phyloP scores from a whole-genome alignment of 2,888 invertebrate species.

The Willowsia nigromaculata region DNA sequence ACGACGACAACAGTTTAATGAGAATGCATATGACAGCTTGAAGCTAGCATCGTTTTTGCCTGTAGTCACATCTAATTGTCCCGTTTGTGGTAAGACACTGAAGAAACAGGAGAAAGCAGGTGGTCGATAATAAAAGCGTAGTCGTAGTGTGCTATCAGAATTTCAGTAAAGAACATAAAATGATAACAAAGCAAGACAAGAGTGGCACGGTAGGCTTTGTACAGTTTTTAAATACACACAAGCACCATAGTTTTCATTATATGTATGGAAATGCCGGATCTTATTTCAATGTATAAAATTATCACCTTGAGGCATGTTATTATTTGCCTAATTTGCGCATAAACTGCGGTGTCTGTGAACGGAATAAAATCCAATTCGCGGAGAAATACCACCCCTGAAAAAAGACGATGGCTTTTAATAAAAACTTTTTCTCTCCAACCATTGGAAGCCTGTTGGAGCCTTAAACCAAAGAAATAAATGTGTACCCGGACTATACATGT shows the following conservation, averaged over 20 bases:
- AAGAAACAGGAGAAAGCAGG: conserved; percentile 36
- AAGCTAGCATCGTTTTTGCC: background rate
- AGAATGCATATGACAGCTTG: conserved; percentile 1
- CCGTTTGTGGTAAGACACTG: conserved; percentile 5
- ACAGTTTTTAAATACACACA: background rate
- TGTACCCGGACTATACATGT: background rate
- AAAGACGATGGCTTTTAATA: background rate
- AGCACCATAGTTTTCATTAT: background rate
- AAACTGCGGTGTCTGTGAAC: background rate
- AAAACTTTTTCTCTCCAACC: background rate
- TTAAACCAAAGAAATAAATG: background rate
- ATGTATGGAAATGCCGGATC: conserved; percentile 15
- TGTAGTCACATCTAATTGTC: background rate
- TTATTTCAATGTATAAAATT: conserved; percentile 27
- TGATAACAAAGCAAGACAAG: too few relatives aligned
- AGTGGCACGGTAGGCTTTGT: too few relatives aligned
- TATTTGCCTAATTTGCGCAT: conserved; percentile 9
- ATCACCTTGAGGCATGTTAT: conserved; percentile 27
- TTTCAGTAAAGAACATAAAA: background rate
- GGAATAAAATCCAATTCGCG: background rate
- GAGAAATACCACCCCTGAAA: background rate
- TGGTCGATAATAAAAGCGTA: conserved; percentile 40
- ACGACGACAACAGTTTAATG: conserved; percentile 28
- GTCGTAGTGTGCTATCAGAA: background rate
- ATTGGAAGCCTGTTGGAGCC: background rate